Evolutionary conservation across 2,888 invertebrate species (phyloP).

Genomic region (Andrena minutula): DNA sequence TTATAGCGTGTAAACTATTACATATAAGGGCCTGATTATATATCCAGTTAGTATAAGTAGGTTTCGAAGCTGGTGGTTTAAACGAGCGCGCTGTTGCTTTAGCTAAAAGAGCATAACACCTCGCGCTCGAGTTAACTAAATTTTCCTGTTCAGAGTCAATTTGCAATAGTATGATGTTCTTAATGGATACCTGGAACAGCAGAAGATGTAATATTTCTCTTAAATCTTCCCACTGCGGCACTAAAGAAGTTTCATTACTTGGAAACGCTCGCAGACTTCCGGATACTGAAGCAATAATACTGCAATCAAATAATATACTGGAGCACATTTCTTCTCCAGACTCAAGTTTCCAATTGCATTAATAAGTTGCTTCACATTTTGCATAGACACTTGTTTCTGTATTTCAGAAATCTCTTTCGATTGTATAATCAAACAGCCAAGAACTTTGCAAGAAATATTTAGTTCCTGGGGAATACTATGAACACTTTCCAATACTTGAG

Average conservation of each 20-base stretch:
- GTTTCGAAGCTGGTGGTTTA: conserved; percentile 71
- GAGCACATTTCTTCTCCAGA: conserved; percentile 60
- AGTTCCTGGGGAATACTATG: conserved; percentile 69
- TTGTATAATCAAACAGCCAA: conserved; percentile 69
- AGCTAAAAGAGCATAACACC: conserved; percentile 77
- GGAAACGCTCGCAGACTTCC: conserved; percentile 78
- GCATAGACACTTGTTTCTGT: conserved; percentile 80
- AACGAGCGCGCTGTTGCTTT: conserved; percentile 78
- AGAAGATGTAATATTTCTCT: background rate
- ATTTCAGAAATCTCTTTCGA: conserved; percentile 79
- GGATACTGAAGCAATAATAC: conserved; percentile 79
- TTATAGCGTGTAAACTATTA: conserved; percentile 78
- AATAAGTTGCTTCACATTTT: conserved; percentile 79
- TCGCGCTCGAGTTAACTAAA: conserved; percentile 77
- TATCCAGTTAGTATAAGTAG: conserved; percentile 69
- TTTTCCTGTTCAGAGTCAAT: conserved; percentile 75
- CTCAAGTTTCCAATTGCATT: conserved; percentile 67
- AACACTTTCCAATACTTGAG: conserved; percentile 74
- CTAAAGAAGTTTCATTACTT: conserved; percentile 70
- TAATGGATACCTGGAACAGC: conserved; percentile 73
- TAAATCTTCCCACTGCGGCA: background rate
- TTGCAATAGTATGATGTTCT: conserved; percentile 73
- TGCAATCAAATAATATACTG: conserved; percentile 76
- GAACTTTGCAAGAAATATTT: conserved; percentile 72
- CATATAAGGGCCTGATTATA: conserved; percentile 78